phyloP scores from a whole-genome alignment of 2,113 vertebrate species.

The Oreochromis spilurus region DNA sequence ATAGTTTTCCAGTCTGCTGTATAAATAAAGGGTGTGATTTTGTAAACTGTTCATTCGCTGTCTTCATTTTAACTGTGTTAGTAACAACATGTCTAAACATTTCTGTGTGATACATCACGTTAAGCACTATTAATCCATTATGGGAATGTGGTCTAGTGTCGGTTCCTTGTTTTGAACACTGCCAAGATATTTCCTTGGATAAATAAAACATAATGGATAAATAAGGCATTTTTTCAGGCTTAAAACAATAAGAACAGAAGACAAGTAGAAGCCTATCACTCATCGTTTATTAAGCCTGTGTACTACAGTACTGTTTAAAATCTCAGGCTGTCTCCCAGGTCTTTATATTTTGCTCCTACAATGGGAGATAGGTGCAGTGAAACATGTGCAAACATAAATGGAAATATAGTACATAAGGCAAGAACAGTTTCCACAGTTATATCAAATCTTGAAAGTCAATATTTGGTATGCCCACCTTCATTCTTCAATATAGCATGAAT shows the following conservation, averaged over 20 bases:
- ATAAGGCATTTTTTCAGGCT: not conserved
- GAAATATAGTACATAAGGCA: not conserved
- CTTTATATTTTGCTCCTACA: not conserved
- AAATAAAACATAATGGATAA: not conserved
- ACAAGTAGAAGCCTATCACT: not conserved
- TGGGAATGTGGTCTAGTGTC: not conserved
- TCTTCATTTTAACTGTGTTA: not conserved
- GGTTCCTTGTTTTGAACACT: not conserved
- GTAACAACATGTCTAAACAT: not conserved
- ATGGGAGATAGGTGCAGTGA: not conserved
- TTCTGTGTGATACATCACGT: not conserved
- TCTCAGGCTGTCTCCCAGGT: not conserved
- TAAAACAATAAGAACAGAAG: not conserved
- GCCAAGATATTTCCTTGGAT: not conserved
- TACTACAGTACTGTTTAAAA: not conserved
- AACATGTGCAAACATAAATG: not conserved
- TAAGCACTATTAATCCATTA: not conserved
- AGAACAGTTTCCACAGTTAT: not conserved
- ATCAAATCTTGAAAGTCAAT: not conserved
- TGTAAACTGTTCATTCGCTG: not conserved
- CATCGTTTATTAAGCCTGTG: not conserved
- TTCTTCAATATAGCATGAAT: accelerated
- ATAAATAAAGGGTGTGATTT: constrained; percentile 2
- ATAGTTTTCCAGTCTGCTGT: not conserved
- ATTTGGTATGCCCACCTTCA: not conserved